These are phyloP conservation scores for Salmo trutta DNA, from an alignment of 2,797 vertebrate species.

Conservation along the genomic window DNA sequence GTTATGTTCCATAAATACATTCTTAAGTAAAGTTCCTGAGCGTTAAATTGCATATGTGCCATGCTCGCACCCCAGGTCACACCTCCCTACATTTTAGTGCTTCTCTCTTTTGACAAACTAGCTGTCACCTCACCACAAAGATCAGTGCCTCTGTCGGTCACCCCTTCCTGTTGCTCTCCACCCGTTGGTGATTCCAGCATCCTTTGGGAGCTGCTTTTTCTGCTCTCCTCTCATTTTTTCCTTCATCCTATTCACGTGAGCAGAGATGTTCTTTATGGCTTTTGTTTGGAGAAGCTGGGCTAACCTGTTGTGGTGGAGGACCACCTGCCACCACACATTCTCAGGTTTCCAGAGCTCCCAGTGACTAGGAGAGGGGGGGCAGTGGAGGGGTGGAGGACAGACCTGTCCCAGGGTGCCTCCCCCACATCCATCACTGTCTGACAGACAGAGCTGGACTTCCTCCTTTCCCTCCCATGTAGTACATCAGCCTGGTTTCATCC, in stretches of 20 bases:
- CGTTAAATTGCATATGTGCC: neutral
- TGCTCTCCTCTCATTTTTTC: slow-evolving; percentile 6
- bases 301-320: slow-evolving; percentile 15
- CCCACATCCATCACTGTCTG: slow-evolving; percentile 30
- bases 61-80: neutral
- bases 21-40: neutral
- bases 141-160: slow-evolving; percentile 11
- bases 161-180: slow-evolving; percentile 11
- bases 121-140: slow-evolving; percentile 15
- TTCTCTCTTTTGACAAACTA: slow-evolving; percentile 10
- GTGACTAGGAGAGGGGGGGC: neutral
- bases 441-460: slow-evolving; percentile 7
- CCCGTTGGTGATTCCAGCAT: slow-evolving; percentile 7
- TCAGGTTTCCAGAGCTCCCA: slow-evolving; percentile 19
- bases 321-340: slow-evolving; percentile 22
- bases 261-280: slow-evolving; percentile 1
- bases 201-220: slow-evolving; percentile 1
- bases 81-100: too few species aligned
- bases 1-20: neutral
- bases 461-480: slow-evolving; percentile 5
- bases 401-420: slow-evolving; percentile 6
- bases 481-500: slow-evolving; percentile 14
- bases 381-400: slow-evolving; percentile 1
- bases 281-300: slow-evolving; percentile 10
- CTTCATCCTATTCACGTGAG: neutral